phyloP scores from a whole-genome alignment of 2,888 invertebrate genomes.

The Drosophila lutescens region DNA sequence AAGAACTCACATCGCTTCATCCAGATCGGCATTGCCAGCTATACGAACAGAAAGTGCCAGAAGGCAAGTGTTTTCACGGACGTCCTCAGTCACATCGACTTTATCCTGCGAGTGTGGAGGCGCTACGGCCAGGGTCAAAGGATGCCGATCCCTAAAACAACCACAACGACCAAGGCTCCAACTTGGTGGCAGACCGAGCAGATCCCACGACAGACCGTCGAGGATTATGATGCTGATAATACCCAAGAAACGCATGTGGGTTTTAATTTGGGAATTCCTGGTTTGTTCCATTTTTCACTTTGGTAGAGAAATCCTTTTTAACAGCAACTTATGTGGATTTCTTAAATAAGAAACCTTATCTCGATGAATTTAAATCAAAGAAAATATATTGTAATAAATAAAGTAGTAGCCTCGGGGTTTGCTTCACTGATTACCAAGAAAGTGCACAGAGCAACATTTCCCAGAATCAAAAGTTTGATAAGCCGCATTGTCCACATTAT shows the following conservation, averaged over 20 bases:
- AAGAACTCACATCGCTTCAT: neutral
- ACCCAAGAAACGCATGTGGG: neutral
- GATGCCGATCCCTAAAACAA: neutral
- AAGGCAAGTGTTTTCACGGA: constrained; percentile 1
- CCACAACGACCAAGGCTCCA: too few species aligned
- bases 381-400: too few species aligned
- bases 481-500: neutral
- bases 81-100: neutral
- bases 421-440: neutral
- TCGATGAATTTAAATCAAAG: too few species aligned
- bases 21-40: constrained; percentile 11
- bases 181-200: neutral
- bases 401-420: too few species aligned
- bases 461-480: neutral
- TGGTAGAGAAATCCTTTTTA: neutral
- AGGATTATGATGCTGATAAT: neutral
- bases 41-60: neutral
- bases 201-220: neutral
- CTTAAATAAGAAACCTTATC: too few species aligned
- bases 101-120: neutral
- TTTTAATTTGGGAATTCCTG: neutral
- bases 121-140: neutral
- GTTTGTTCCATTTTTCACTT: neutral
- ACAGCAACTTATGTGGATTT: too few species aligned
- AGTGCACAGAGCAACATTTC: neutral